A percentile compares a stretch with the other conserved stretches of the same genome.
These are phyloP conservation scores for Pipistrellus pygmaeus DNA, from an alignment of 2,797 vertebrate species.

Conservation along the genomic window DNA sequence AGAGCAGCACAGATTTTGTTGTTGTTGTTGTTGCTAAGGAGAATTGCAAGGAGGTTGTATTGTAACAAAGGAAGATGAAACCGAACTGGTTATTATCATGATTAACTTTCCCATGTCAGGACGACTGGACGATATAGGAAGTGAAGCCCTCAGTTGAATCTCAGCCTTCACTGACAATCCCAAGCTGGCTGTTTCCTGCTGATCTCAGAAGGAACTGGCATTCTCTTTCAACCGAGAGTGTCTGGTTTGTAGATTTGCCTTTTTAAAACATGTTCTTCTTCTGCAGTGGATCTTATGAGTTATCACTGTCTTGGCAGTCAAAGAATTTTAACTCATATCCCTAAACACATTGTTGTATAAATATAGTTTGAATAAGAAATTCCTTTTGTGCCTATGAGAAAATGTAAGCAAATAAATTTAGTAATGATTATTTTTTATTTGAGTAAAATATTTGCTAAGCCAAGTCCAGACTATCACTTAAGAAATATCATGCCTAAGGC, in stretches of 20 bases:
- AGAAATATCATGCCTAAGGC: not conserved
- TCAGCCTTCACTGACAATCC: not conserved
- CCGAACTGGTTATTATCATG: not conserved
- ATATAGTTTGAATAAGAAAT: constrained; percentile 44
- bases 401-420: constrained; percentile 48
- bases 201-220: not conserved
- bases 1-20: not conserved
- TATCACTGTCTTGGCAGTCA: not conserved
- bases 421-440: constrained; percentile 24
- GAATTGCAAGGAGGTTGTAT: not conserved
- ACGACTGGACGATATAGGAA: not conserved
- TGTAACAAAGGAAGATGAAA: constrained; percentile 35
- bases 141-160: not conserved
- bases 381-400: not conserved
- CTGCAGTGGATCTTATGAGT: not conserved
- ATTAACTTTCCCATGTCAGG: constrained; percentile 25
- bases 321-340: constrained; percentile 17
- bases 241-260: not conserved
- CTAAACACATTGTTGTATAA: constrained; percentile 17
- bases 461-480: not conserved
- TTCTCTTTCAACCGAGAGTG: not conserved
- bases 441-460: not conserved
- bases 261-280: not conserved
- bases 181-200: not conserved
- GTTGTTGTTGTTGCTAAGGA: not conserved